Evolutionary conservation across 2,888 invertebrate genomes (phyloP), one percentile per base, ranked within the genome.

Genomic region (Troilus luridus): DNA sequence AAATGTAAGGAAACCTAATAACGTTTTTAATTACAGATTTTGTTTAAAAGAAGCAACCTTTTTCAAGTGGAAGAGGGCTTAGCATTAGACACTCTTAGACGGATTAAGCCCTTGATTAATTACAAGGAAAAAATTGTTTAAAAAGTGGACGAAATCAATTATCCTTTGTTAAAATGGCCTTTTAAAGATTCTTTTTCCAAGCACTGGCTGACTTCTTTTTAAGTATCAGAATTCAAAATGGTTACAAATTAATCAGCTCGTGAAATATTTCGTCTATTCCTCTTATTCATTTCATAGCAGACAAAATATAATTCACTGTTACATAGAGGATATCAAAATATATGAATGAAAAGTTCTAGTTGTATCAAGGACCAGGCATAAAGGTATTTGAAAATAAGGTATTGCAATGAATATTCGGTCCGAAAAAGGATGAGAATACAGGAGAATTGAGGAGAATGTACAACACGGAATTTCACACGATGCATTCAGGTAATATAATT

Each of bases 171-270:
- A 41, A 41, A 41, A 0, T 17, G 27, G 72, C 41, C 72, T 77
- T 77, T 41, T 41, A 77, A 77, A 77, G 72, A 77, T 41, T 77
- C 41, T 27, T 77, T 77, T 77, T 77, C 19, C 41, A 77, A 77
- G 72, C 72, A 19, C 17, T 17, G 41, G 72, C 41, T 41, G 27
- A 77, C 17, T 41, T 77, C 27, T 77, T 67, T 41, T 77, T 77
- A 77, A 77, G 72, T 77, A 77, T 8, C 72, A 0, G 8, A 77
- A 77, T 77, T 77, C 6, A 77, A 41, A 77, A 72, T 17, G 72
- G 41, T 77, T 77, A 17, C 17, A 1, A 77, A 77, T 77, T 77
- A 12, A 77, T 77, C 72, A 27, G 27, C 27, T 27, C 19, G 17
- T 41, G 72, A 17, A 77, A 9, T 19, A 41, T 41, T 19, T 77